Evolutionary conservation across 2,888 invertebrate species (phyloP).

Genomic region (Maniola hyperantus): DNA sequence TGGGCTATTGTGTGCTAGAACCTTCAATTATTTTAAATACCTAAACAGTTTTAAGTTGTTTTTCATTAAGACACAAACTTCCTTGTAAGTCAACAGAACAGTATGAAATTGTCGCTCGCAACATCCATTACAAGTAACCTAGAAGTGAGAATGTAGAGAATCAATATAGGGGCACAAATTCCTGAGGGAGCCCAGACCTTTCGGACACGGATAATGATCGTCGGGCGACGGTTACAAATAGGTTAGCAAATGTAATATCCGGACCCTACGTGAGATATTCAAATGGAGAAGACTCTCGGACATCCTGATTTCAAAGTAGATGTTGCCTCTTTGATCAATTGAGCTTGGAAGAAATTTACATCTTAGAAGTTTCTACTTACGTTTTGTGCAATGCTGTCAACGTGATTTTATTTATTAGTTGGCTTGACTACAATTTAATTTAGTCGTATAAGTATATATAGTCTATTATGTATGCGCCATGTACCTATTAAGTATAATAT

Average conservation of each 20-base stretch:
- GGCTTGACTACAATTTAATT: no score
- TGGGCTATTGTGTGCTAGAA: no score
- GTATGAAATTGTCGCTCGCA: conserved; percentile 25
- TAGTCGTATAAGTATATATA: no score
- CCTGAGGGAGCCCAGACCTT: conserved; percentile 61
- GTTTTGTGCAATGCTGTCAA: no score
- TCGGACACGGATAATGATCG: conserved; percentile 78
- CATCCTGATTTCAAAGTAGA: conserved; percentile 41
- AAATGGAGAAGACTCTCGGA: conserved; percentile 55
- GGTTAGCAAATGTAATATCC: conserved; percentile 81
- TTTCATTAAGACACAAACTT: background rate
- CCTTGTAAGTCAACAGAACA: background rate
- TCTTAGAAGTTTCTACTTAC: conserved; percentile 3
- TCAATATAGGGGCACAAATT: conserved; percentile 67
- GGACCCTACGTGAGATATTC: conserved; percentile 66
- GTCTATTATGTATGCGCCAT: no score
- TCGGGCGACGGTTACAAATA: conserved; percentile 79
- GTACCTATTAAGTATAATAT: no score
- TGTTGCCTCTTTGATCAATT: conserved; percentile 48
- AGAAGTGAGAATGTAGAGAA: conserved; percentile 57
- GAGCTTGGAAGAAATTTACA: conserved; percentile 45
- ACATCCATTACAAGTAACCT: conserved; percentile 60
- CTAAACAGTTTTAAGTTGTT: no score
- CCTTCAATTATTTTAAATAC: no score
- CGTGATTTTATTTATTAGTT: background rate